A percentile compares a stretch with the other conserved stretches of the same genome.
Conservation (phyloP, 2,113 vertebrate species). For the Periophthalmus modestus region DNA sequence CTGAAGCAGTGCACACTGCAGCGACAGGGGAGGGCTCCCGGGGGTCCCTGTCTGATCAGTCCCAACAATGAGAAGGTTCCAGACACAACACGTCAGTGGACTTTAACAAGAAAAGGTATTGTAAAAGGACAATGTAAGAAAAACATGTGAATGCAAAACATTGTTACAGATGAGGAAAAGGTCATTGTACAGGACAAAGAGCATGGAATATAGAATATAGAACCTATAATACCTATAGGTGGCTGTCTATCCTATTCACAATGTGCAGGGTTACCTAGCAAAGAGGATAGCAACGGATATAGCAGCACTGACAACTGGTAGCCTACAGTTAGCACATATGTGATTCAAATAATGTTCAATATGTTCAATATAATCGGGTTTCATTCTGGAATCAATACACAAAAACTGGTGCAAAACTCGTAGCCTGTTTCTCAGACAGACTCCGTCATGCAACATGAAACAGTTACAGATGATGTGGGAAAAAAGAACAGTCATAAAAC, state of each 20-base stretch:
- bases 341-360: neutral
- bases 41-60: slow-evolving; percentile 23
- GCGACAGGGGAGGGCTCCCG: neutral
- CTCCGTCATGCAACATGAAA: neutral
- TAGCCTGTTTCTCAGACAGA: neutral
- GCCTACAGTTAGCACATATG: neutral
- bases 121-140: slow-evolving; percentile 4
- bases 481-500: neutral
- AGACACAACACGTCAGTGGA: slow-evolving; percentile 2
- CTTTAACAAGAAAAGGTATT: slow-evolving; percentile 14
- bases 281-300: neutral
- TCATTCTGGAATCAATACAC: too few species aligned
- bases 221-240: too few species aligned
- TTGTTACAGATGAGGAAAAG: neutral
- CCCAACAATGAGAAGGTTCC: slow-evolving; percentile 28
- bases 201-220: too few species aligned
- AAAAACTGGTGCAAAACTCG: too few species aligned
- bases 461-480: neutral
- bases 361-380: too few species aligned
- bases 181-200: neutral
- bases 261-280: neutral
- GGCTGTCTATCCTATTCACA: neutral
- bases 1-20: neutral
- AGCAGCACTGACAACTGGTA: neutral
- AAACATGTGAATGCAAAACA: neutral